Conservation (phyloP, 2,113 vertebrate species). For the Xenopus borealis region DNA sequence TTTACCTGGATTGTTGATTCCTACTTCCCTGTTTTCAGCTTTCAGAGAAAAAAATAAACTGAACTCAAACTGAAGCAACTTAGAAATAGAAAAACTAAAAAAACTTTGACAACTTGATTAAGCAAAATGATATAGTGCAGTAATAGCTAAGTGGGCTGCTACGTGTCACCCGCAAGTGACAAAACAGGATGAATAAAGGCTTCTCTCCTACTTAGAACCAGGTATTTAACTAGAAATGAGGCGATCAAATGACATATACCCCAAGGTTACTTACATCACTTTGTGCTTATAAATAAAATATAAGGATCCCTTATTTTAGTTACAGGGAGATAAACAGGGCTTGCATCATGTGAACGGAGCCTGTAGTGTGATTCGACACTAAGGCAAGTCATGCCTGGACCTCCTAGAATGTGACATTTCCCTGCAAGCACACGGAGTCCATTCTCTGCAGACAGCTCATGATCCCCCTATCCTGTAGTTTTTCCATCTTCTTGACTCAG, state of each 20-base stretch:
- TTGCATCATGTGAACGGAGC: conserved; percentile 60
- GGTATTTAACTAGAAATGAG: conserved; percentile 51
- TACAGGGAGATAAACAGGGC: conserved; percentile 58
- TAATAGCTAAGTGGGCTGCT: conserved; percentile 41
- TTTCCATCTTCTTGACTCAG: conserved; percentile 50
- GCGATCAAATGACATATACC: conserved; percentile 53
- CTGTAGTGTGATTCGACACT: conserved; percentile 52
- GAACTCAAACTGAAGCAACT: neutral
- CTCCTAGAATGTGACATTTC: conserved; percentile 71
- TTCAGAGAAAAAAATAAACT: neutral
- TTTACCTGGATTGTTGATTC: neutral
- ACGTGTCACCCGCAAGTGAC: conserved; percentile 48
- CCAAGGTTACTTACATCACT: conserved; percentile 56
- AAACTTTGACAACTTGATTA: conserved; percentile 50
- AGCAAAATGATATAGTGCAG: conserved; percentile 47
- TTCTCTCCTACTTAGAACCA: conserved; percentile 53
- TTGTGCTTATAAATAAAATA: conserved; percentile 65
- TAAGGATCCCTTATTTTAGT: conserved; percentile 57
- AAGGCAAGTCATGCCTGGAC: conserved; percentile 55
- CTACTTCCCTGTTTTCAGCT: neutral
- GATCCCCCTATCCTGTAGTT: conserved; percentile 47
- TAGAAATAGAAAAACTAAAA: conserved; percentile 45
- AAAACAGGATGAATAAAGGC: conserved; percentile 46
- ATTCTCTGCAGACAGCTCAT: conserved; percentile 29
- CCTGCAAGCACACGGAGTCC: conserved; percentile 52